Evolutionary conservation across 2,888 invertebrate species (phyloP), one percentile per base, ranked within the genome.

Genomic region (Sclerodermus sp.): DNA sequence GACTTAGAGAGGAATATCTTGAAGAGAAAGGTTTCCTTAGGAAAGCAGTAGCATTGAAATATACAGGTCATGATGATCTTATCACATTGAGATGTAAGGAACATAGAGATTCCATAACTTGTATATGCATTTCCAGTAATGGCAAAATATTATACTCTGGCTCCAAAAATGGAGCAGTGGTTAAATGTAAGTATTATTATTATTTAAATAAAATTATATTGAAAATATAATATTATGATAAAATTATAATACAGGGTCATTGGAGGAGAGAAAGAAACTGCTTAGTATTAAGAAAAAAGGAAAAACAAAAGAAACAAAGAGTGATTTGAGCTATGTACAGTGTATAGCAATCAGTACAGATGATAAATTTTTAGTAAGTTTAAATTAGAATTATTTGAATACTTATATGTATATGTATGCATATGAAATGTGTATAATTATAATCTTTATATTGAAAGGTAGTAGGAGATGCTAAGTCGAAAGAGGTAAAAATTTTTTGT

Each of bases 121-220:
- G 93, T 73, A 73, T 94, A 12, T 90, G 89, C 62, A 76, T 96
- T 3, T 88, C 90, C 23, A 81, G 81, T 49, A 90, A 95, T 78
- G 85, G 87, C 41, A 82, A 84, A 64, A 85, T 80, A 66, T 80
- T 91, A 0, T 96, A 86, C 77, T 87, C 90, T 18, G 95, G 91
- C 0, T 92, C 93, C 49, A 96, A 96, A 81, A 93, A 95, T 76
- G 89, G 92, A 41, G 83, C 85, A 42, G 83, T 97, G 46, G 86
- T 95, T 13, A 96, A 96, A 82, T 97, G 94, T 84, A 79, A 76
- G 79, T 71, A 52, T 10, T 49, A 31, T 45, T 8, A 12, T 36
- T n/a, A 13, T 36, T 36, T 36, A 13, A 9, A n/a, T 9, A 42
- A 53, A 51, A 57, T 55, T 56, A 43, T 40, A 36, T 45, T 16